phyloP scores from a whole-genome alignment of 2,888 invertebrate genomes.

The Noctua comes region DNA sequence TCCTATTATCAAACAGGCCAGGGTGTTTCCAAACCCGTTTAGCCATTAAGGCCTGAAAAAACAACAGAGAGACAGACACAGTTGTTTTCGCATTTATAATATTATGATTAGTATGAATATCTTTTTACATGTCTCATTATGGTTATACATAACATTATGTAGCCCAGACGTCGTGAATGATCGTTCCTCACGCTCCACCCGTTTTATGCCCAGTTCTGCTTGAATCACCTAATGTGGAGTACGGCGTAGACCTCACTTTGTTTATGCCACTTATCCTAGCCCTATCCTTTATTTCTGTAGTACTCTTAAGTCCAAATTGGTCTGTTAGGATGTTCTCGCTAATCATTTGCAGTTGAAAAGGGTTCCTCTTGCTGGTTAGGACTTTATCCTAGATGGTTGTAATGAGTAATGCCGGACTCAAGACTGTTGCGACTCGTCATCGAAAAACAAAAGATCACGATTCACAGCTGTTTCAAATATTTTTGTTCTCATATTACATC shows the following conservation, averaged over 20 bases:
- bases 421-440: too few species aligned
- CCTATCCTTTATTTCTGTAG: conserved; percentile 37
- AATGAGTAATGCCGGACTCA: too few species aligned
- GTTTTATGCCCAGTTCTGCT: conserved; percentile 41
- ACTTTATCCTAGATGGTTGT: neutral
- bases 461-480: too few species aligned
- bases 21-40: neutral
- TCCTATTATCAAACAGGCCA: neutral
- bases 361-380: neutral
- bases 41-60: neutral
- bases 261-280: conserved; percentile 37
- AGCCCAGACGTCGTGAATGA: conserved; percentile 18
- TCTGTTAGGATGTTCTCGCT: conserved; percentile 11
- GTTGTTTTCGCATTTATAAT: neutral
- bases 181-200: conserved; percentile 21
- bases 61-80: neutral
- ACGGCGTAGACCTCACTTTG: conserved; percentile 42
- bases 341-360: conserved; percentile 33
- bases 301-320: conserved; percentile 28
- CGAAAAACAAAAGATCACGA: too few species aligned
- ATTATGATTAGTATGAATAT: neutral
- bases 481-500: too few species aligned
- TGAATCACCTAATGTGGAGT: conserved; percentile 44
- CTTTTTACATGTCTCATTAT: neutral
- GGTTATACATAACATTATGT: neutral